Conservation (phyloP, 2,888 invertebrate genomes). For the Sarcophaga variegata region DNA sequence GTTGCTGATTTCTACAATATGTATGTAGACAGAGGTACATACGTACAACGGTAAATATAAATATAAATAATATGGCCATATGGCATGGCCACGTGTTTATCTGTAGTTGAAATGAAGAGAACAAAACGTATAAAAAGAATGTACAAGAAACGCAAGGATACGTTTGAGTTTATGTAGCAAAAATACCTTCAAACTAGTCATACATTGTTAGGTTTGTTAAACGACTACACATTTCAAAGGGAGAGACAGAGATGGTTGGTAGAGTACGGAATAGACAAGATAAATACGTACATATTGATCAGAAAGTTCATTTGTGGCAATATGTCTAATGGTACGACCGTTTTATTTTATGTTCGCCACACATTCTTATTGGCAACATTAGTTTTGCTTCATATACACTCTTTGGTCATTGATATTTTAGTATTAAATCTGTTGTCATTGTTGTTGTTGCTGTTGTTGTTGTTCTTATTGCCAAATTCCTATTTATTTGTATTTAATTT, state of each 20-base stretch:
- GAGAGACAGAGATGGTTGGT: background rate
- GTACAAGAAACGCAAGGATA: constrained; percentile 31
- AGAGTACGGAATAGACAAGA: constrained; percentile 33
- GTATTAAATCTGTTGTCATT: constrained; percentile 8
- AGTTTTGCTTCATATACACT: constrained; percentile 31
- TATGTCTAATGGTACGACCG: constrained; percentile 54
- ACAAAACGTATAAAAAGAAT: background rate
- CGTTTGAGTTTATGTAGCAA: constrained; percentile 43
- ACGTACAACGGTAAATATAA: background rate
- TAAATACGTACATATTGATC: constrained; percentile 71
- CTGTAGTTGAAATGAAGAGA: constrained; percentile 41
- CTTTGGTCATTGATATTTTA: constrained; percentile 43
- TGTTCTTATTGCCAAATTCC: background rate
- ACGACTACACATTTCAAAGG: background rate
- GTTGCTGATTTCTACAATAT: background rate
- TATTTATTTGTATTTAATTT: constrained; percentile 57
- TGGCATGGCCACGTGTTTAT: constrained; percentile 57
- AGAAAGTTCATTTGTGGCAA: constrained; percentile 72
- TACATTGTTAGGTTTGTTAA: constrained; percentile 36
- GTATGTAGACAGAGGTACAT: constrained; percentile 24
- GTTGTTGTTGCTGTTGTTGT: background rate
- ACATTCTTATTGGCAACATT: constrained; percentile 46
- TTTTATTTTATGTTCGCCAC: constrained; percentile 60
- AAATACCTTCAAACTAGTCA: constrained; percentile 30
- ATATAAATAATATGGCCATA: constrained; percentile 27